Percentiles rank a stretch among this genome's conserved stretches.
Evolutionary conservation across 1,140 invertebrate genomes (phyloP).

Genomic region (Trichoplusia ni): DNA sequence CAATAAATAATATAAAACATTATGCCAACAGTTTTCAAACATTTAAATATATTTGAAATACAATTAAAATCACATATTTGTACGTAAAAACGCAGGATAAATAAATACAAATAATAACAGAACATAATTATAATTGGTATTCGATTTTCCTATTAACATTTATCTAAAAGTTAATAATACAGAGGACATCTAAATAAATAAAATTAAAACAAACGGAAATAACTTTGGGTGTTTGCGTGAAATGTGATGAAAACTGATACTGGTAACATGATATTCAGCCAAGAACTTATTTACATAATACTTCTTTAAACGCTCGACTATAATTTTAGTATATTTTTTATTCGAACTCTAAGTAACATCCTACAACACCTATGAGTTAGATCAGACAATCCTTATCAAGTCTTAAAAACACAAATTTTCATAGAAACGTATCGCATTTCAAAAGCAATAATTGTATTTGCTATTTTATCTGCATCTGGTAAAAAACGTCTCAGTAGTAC

Average conservation of each 20-base stretch:
- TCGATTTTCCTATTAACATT: slow-evolving; percentile 17
- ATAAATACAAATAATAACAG: neutral
- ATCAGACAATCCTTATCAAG: too few relatives aligned
- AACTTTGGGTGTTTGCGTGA: neutral
- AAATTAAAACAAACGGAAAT: neutral
- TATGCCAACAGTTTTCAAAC: neutral
- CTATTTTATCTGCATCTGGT: too few relatives aligned
- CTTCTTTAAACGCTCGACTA: too few relatives aligned
- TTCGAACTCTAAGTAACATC: too few relatives aligned
- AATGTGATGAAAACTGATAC: slow-evolving; percentile 11
- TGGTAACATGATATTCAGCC: neutral
- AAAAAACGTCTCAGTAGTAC: too few relatives aligned
- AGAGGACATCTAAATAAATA: neutral
- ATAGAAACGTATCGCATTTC: too few relatives aligned
- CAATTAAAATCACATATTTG: neutral
- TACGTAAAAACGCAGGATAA: neutral
- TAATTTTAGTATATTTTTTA: too few relatives aligned
- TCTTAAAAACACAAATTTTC: too few relatives aligned
- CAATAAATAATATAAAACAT: slow-evolving; percentile 11
- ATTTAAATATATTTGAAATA: slow-evolving; percentile 6
- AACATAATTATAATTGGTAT: slow-evolving; percentile 22
- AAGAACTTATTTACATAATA: too few relatives aligned
- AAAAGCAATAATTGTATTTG: too few relatives aligned
- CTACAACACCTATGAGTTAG: too few relatives aligned
- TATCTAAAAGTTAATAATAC: slow-evolving; percentile 17